phyloP scores from a whole-genome alignment of 2,888 invertebrate species.

The Cheilosia scutellata region DNA sequence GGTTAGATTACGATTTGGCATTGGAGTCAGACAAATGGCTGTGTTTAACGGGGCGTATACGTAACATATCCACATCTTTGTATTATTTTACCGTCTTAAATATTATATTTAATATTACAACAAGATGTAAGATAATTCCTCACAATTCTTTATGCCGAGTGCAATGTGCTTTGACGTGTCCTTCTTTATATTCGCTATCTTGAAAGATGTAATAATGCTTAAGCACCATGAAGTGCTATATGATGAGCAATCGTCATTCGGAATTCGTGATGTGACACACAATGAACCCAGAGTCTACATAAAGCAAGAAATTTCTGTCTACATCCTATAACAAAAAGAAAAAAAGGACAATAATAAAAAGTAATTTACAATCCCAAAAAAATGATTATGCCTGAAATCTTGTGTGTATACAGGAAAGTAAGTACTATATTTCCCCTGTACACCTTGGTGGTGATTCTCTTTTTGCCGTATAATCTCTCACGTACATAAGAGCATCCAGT shows the following conservation, averaged over 20 bases:
- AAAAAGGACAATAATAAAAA: slow-evolving; percentile 66
- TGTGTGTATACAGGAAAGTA: slow-evolving; percentile 49
- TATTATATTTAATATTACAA: slow-evolving; percentile 50
- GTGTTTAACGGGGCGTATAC: neutral
- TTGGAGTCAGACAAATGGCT: neutral
- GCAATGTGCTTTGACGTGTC: slow-evolving; percentile 51
- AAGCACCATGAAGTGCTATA: slow-evolving; percentile 70
- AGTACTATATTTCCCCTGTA: slow-evolving; percentile 16
- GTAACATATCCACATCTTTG: neutral
- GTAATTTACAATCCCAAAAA: slow-evolving; percentile 74
- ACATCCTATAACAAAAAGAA: slow-evolving; percentile 10
- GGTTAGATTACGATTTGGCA: neutral
- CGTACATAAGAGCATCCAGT: slow-evolving; percentile 42
- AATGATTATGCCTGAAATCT: slow-evolving; percentile 71
- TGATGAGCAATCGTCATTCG: slow-evolving; percentile 71
- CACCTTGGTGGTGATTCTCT: slow-evolving; percentile 26
- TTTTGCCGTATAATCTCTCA: slow-evolving; percentile 49
- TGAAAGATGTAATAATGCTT: slow-evolving; percentile 69
- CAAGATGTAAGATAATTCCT: slow-evolving; percentile 25
- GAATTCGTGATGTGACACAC: slow-evolving; percentile 66
- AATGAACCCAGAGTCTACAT: slow-evolving; percentile 38
- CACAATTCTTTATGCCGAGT: slow-evolving; percentile 10
- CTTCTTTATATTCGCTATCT: slow-evolving; percentile 54
- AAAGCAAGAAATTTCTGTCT: neutral
- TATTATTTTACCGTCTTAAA: slow-evolving; percentile 23